These are phyloP conservation scores for Antitype chi DNA, from an alignment of 2,888 invertebrate genomes.

Conservation along the genomic window DNA sequence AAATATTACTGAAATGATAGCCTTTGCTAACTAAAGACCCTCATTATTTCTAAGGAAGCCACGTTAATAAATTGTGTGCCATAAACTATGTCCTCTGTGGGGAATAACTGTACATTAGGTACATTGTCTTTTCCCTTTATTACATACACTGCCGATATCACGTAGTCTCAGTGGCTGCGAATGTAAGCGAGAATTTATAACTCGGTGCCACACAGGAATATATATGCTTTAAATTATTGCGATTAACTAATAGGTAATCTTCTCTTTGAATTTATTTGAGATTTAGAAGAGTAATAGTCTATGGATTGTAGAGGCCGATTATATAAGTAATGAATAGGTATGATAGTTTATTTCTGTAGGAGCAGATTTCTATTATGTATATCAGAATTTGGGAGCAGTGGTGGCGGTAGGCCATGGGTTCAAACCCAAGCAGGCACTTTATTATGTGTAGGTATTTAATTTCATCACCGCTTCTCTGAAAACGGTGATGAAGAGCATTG, in stretches of 20 bases:
- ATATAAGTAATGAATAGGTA: neutral
- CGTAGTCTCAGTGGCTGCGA: constrained; percentile 28
- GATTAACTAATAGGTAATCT: neutral
- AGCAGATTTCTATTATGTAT: neutral
- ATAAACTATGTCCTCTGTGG: constrained; percentile 49
- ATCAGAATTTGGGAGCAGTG: no score
- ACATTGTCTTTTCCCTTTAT: constrained; percentile 44
- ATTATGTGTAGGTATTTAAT: no score
- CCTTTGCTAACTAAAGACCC: constrained; percentile 26
- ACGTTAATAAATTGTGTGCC: constrained; percentile 39
- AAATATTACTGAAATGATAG: constrained; percentile 8
- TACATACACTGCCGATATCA: constrained; percentile 43
- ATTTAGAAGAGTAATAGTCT: neutral
- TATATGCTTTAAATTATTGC: constrained; percentile 13
- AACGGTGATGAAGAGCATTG: no score
- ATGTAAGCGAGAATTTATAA: constrained; percentile 39
- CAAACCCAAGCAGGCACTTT: no score
- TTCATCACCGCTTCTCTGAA: no score
- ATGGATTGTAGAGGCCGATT: neutral
- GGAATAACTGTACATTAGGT: constrained; percentile 33
- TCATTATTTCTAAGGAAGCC: constrained; percentile 31
- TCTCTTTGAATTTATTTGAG: neutral
- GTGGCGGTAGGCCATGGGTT: no score
- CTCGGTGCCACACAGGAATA: neutral
- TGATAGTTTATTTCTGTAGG: neutral